Percentiles rank a stretch among this genome's conserved stretches.
Conservation (phyloP, 2,888 invertebrate genomes). For the Conchocele bisecta region DNA sequence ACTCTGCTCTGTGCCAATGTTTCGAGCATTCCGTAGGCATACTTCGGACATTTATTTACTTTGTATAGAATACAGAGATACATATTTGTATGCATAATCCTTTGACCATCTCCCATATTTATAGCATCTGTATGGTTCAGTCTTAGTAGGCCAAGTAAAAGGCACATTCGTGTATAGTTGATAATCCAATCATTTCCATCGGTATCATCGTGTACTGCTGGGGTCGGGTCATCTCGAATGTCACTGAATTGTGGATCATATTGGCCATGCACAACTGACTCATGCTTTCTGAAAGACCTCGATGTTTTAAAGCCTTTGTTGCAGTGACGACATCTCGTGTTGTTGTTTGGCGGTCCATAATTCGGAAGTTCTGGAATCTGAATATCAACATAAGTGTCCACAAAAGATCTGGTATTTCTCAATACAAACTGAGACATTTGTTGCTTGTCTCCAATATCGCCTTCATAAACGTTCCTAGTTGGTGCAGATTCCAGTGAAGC, state of each 20-base stretch:
- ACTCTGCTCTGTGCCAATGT: conserved; percentile 35
- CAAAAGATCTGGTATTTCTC: no score
- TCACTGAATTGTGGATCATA: no score
- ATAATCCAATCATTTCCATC: conserved; percentile 17
- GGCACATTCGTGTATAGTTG: conserved; percentile 16
- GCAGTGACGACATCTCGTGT: no score
- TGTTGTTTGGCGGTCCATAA: no score
- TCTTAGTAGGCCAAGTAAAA: conserved; percentile 23
- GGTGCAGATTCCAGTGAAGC: background rate
- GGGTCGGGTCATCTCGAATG: no score
- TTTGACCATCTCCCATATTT: conserved; percentile 38
- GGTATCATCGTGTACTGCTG: no score
- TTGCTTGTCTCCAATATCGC: background rate
- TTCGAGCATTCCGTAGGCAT: conserved; percentile 47
- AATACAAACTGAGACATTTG: no score
- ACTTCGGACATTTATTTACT: conserved; percentile 33
- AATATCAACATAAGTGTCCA: no score
- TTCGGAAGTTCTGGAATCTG: no score
- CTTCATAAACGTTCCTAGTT: background rate
- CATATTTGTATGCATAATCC: conserved; percentile 31
- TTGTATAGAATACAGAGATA: conserved; percentile 32
- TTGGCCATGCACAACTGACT: no score
- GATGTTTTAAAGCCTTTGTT: no score
- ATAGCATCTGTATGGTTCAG: conserved; percentile 45
- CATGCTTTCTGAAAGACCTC: no score